Evolutionary conservation across 2,113 vertebrate species (phyloP), one percentile per base, ranked within the genome.

Genomic region (Labrus mixtus): DNA sequence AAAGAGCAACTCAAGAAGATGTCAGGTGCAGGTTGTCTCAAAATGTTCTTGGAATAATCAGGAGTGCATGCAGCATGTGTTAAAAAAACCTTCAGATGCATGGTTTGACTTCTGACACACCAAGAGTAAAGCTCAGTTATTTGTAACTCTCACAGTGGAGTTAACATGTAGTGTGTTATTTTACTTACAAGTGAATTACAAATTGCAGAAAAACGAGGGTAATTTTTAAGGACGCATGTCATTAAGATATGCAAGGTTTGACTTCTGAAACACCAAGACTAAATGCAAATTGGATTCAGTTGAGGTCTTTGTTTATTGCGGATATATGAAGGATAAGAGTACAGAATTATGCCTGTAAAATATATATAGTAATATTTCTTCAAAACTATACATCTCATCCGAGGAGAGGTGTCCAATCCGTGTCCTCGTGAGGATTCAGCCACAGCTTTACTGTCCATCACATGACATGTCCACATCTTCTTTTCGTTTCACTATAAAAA

Each of bases 261-360:
- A 43, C 43, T 50, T 20, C 22, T 6, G 16, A 64, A 71, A 73
- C 39, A 20, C 23, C 37, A 56, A 46, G 17, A 68, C 39, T 54
- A 12, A 55, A 63, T 33, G 48, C 53, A 48, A 33, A 51, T 37
- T 20, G 51, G 12, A 54, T 59, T 46, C 1, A 3, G 56, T 59
- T 48, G 15, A 48, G 46, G 17, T 48, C 46, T 19, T 62, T 59
- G 64, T 69, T 88, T 88, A 74, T 87, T 85, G 78, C 59, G 65
- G 29, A 73, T 39, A 56, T 37, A n/a, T 60, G 68, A 54, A 23
- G 64, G 0, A 76, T 58, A 20, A 68, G 58, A 43, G 76, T 64
- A 78, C 6, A 58, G 20, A 79, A 72, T 51, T 66, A 68, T 50
- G 57, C 54, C 41, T 41, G 37, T 7, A 51, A 51, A 51, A 51